A percentile compares a stretch with the other conserved stretches of the same genome.
Conservation (phyloP, 2,113 vertebrate genomes). For the Nerophis ophidion region DNA sequence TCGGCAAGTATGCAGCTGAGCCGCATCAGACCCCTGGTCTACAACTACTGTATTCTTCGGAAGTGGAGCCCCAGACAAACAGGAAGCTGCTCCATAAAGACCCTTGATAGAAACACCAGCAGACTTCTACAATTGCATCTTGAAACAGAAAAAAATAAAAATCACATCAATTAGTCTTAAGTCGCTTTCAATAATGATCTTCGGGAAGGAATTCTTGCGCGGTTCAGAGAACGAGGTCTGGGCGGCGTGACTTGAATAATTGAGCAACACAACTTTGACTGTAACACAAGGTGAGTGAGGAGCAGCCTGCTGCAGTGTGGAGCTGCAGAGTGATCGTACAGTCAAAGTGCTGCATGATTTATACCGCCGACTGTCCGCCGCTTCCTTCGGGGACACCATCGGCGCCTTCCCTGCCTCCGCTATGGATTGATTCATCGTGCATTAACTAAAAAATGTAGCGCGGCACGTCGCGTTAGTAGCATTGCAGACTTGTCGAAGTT, state of each 20-base stretch:
- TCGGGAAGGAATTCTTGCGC: neutral
- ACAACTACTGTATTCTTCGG: neutral
- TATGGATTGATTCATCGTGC: too few species aligned
- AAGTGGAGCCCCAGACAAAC: neutral
- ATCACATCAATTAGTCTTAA: neutral
- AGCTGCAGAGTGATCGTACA: neutral
- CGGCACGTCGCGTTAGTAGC: too few species aligned
- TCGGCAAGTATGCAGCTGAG: too few species aligned
- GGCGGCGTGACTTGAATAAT: conserved; percentile 2
- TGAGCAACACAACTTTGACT: neutral
- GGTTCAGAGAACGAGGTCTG: neutral
- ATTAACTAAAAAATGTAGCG: too few species aligned
- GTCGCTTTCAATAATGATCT: neutral
- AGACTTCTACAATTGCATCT: neutral
- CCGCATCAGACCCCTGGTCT: too few species aligned
- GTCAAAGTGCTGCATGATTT: neutral
- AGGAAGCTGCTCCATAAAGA: too few species aligned
- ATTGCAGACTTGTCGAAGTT: too few species aligned
- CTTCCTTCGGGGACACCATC: too few species aligned
- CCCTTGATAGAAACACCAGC: neutral
- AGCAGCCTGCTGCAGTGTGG: neutral
- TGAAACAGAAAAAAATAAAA: neutral
- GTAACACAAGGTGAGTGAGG: neutral
- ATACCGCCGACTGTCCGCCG: neutral
- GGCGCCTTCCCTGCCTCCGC: too few species aligned